These are phyloP conservation scores for Nephrotoma guestfalica DNA, from an alignment of 2,888 invertebrate genomes.

Conservation along the genomic window DNA sequence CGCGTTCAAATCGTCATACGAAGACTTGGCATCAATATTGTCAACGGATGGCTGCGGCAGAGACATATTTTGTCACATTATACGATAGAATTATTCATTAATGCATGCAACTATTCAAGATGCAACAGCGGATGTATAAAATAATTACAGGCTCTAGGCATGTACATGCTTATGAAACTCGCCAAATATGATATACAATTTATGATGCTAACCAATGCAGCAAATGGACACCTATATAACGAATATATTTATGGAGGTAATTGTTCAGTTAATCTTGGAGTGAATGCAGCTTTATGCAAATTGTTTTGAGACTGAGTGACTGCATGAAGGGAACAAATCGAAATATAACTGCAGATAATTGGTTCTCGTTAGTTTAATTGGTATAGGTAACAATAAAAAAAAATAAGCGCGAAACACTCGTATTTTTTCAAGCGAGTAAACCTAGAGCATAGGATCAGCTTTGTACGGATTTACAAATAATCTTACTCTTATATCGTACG, in stretches of 20 bases:
- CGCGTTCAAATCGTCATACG: too few species aligned
- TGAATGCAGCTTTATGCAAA: neutral
- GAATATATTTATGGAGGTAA: too few species aligned
- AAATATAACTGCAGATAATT: too few species aligned
- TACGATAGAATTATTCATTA: too few species aligned
- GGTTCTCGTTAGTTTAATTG: neutral
- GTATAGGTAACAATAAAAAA: neutral
- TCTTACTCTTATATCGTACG: neutral
- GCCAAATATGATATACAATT: neutral
- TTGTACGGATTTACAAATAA: neutral
- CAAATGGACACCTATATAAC: neutral
- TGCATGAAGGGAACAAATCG: neutral
- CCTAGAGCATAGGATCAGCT: neutral
- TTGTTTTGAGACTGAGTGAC: neutral
- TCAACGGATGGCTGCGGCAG: too few species aligned
- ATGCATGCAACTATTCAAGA: too few species aligned
- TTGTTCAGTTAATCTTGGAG: neutral
- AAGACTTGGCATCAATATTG: too few species aligned
- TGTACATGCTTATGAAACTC: neutral
- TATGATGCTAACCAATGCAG: neutral
- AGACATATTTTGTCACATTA: too few species aligned
- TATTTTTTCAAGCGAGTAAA: neutral
- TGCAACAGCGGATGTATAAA: too few species aligned
- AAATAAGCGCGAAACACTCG: neutral
- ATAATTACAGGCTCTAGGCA: too few species aligned